These are phyloP conservation scores for Stigmatopora argus DNA, from an alignment of 2,113 vertebrate genomes.

Conservation along the genomic window DNA sequence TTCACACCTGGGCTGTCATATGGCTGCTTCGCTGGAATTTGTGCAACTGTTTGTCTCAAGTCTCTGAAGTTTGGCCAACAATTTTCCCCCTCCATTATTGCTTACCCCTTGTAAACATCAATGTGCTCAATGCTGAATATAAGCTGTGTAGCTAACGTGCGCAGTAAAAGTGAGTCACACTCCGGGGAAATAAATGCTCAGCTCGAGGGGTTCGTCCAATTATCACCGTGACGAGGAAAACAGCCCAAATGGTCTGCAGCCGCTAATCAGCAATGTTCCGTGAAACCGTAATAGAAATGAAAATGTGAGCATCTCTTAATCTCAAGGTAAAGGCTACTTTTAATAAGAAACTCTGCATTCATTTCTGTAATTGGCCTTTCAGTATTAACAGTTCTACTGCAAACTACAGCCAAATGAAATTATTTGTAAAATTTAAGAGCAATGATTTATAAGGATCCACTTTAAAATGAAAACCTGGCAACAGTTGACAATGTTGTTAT, in stretches of 20 bases:
- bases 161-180: slow-evolving; percentile 10
- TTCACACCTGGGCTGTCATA: background rate
- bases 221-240: slow-evolving; percentile 14
- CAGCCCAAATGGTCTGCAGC: slow-evolving; percentile 6
- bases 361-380: background rate
- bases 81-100: background rate
- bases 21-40: background rate
- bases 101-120: slow-evolving; percentile 16
- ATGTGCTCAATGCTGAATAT: slow-evolving; percentile 16
- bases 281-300: background rate
- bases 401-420: no score
- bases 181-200: slow-evolving; percentile 17
- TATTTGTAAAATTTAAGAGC: background rate
- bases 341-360: background rate
- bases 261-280: slow-evolving; percentile 9
- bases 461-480: slow-evolving; percentile 1
- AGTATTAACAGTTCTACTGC: background rate
- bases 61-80: background rate
- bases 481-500: background rate
- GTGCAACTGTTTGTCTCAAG: background rate
- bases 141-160: slow-evolving; percentile 7
- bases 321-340: background rate
- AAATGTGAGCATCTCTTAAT: background rate
- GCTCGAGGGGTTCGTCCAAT: slow-evolving; percentile 7
- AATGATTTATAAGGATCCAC: background rate